phyloP scores from a whole-genome alignment of 2,888 invertebrate species.

The Abscondita cerata region DNA sequence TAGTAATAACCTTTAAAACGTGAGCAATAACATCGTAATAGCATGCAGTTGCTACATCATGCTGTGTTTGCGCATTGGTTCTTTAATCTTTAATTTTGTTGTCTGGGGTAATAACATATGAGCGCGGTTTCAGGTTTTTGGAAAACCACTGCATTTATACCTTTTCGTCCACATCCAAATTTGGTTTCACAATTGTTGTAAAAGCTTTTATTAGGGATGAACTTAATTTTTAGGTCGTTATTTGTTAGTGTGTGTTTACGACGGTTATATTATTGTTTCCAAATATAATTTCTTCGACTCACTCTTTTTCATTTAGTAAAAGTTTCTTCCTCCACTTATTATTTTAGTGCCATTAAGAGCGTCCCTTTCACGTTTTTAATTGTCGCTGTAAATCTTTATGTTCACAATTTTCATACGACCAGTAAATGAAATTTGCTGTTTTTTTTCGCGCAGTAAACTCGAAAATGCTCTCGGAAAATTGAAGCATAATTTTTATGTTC shows the following conservation, averaged over 20 bases:
- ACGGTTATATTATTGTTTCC: conserved; percentile 27
- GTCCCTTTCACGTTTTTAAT: conserved; percentile 6
- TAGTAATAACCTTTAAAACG: too few relatives aligned
- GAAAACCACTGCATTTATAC: too few relatives aligned
- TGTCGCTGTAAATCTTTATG: conserved; percentile 7
- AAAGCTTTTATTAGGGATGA: conserved; percentile 4
- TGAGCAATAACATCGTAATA: too few relatives aligned
- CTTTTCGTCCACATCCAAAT: too few relatives aligned
- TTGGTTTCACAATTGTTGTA: too few relatives aligned
- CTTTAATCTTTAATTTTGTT: too few relatives aligned
- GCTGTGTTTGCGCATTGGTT: too few relatives aligned
- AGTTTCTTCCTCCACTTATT: conserved; percentile 19
- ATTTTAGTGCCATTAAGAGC: not conserved
- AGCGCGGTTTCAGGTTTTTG: too few relatives aligned
- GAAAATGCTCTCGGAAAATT: conserved; percentile 8
- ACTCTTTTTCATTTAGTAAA: conserved; percentile 21
- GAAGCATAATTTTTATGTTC: conserved; percentile 19
- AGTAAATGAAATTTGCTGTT: not conserved
- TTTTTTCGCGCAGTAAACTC: conserved; percentile 1
- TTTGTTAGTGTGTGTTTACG: conserved; percentile 22
- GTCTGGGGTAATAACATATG: too few relatives aligned
- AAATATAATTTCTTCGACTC: conserved; percentile 27
- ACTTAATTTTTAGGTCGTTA: conserved; percentile 16
- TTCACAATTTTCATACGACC: conserved; percentile 10
- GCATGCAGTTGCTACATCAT: too few relatives aligned